phyloP scores from a whole-genome alignment of 2,888 invertebrate species.

The Cheilosia pagana region DNA sequence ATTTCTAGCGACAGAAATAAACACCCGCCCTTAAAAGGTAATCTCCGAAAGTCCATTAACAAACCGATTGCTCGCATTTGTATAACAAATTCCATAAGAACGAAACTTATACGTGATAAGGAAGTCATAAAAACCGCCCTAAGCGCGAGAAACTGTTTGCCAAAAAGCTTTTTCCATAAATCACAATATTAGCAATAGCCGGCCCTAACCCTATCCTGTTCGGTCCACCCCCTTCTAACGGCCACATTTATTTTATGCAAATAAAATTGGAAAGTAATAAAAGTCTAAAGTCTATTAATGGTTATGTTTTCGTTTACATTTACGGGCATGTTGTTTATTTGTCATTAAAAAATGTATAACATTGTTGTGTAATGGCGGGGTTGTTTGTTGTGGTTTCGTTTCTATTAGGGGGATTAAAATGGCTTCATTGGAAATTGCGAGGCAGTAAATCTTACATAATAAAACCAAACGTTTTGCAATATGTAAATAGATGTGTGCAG shows the following conservation, averaged over 20 bases:
- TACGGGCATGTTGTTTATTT: conserved; percentile 35
- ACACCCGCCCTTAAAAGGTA: background rate
- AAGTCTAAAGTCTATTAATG: conserved; percentile 47
- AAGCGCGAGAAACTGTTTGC: background rate
- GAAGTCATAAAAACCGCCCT: conserved; percentile 9
- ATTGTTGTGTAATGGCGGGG: conserved; percentile 23
- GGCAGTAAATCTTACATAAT: background rate
- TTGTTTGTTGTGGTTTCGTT: conserved; percentile 13
- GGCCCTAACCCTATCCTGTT: background rate
- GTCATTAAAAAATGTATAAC: conserved; percentile 18
- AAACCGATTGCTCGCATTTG: background rate
- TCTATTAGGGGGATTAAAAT: conserved; percentile 32
- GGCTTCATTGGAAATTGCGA: background rate
- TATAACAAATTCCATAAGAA: background rate
- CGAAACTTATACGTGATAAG: conserved; percentile 12
- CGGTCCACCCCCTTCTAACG: background rate
- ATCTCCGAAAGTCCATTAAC: background rate
- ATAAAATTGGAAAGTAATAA: conserved; percentile 50
- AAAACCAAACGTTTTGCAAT: background rate
- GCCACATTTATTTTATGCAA: conserved; percentile 34
- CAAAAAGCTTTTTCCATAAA: conserved; percentile 14
- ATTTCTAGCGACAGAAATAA: background rate
- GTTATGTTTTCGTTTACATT: conserved; percentile 27
- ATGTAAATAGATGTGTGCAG: background rate
- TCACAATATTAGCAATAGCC: conserved; percentile 12